These are phyloP conservation scores for Amblyornis subalaris DNA, from an alignment of 2,113 vertebrate genomes.

Conservation along the genomic window DNA sequence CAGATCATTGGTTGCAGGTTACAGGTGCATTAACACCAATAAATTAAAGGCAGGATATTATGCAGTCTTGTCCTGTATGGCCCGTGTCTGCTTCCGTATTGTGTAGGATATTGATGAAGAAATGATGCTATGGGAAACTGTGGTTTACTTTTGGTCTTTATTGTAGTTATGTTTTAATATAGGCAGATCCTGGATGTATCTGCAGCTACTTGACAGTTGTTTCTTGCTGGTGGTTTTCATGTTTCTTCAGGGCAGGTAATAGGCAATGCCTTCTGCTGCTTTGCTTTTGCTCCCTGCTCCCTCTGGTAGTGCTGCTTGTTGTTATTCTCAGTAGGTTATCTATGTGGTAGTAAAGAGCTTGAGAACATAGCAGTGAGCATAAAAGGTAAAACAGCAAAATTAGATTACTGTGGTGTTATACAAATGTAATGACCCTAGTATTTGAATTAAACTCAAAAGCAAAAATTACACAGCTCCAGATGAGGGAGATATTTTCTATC, in stretches of 20 bases:
- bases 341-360: background rate
- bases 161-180: background rate
- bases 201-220: background rate
- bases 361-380: background rate
- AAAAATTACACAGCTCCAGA: background rate
- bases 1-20: background rate
- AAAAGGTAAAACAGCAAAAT: background rate
- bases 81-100: background rate
- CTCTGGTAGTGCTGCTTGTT: background rate
- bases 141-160: background rate
- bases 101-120: background rate
- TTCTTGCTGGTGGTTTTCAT: background rate
- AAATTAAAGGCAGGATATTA: background rate
- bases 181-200: background rate
- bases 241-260: background rate
- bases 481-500: background rate
- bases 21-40: background rate
- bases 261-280: fast-evolving
- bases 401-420: background rate
- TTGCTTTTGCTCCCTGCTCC: background rate
- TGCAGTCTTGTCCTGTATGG: background rate
- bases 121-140: background rate
- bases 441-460: background rate
- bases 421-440: background rate
- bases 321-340: background rate